phyloP scores from a whole-genome alignment of 2,888 invertebrate species.

The Myopa tessellatipennis region DNA sequence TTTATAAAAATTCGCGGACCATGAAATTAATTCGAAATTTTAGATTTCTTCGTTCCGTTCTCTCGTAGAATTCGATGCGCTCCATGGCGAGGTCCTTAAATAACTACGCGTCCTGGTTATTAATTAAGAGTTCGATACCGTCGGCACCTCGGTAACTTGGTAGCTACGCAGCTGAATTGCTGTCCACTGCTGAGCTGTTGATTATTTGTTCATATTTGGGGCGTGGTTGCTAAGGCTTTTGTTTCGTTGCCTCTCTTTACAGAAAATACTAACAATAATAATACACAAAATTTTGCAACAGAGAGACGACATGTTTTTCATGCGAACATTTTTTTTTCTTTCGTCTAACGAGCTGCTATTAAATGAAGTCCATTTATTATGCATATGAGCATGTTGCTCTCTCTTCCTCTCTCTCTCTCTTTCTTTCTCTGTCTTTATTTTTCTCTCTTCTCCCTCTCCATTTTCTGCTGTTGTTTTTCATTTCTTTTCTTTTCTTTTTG shows the following conservation, averaged over 20 bases:
- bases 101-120: neutral
- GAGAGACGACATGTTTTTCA: neutral
- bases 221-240: neutral
- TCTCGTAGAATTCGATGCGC: constrained; percentile 47
- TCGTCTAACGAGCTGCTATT: too few relatives aligned
- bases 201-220: neutral
- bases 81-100: constrained; percentile 44
- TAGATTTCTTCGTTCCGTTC: constrained; percentile 46
- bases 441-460: too few relatives aligned
- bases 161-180: constrained; percentile 17
- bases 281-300: neutral
- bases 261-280: too few relatives aligned
- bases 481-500: too few relatives aligned
- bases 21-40: constrained; percentile 45
- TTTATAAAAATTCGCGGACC: constrained; percentile 36
- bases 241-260: too few relatives aligned
- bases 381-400: too few relatives aligned
- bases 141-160: constrained; percentile 27
- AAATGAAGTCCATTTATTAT: too few relatives aligned
- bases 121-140: neutral
- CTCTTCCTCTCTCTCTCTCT: too few relatives aligned
- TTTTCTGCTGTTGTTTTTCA: too few relatives aligned
- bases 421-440: too few relatives aligned
- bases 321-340: too few relatives aligned
- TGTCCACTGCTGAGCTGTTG: neutral